phyloP scores from a whole-genome alignment of 2,888 invertebrate species.

The Scaptomyza flava region DNA sequence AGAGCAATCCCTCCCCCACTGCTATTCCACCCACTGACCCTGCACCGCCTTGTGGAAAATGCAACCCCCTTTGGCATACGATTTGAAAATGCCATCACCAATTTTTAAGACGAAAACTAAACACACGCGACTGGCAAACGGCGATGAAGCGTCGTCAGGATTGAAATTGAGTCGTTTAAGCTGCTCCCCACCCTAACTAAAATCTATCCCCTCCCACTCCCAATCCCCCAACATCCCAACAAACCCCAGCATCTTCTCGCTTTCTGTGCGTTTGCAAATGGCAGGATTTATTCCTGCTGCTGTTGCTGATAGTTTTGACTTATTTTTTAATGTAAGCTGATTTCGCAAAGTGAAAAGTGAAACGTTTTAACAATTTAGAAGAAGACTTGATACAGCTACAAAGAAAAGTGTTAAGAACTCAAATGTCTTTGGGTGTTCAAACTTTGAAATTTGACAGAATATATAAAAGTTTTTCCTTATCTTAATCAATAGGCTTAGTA shows the following conservation, averaged over 20 bases:
- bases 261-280: constrained; percentile 3
- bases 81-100: constrained; percentile 42
- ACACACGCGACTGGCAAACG: constrained; percentile 56
- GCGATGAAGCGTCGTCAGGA: constrained; percentile 43
- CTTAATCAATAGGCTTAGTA: too few relatives aligned
- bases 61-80: constrained; percentile 15
- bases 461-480: too few relatives aligned
- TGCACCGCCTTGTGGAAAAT: not conserved
- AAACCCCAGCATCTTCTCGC: constrained; percentile 2
- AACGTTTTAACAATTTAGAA: not conserved
- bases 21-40: not conserved
- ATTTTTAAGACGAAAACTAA: constrained; percentile 67
- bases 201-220: not conserved
- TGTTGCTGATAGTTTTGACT: constrained; percentile 38
- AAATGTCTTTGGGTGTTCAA: not conserved
- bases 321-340: not conserved
- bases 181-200: constrained; percentile 5
- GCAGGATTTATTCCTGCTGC: not conserved
- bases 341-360: not conserved
- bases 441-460: not conserved
- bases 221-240: not conserved
- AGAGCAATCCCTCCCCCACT: constrained; percentile 24
- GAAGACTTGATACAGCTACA: not conserved
- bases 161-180: constrained; percentile 69
- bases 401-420: not conserved